Evolutionary conservation across 2,888 invertebrate species (phyloP), one percentile per base, ranked within the genome.

Genomic region (Ormyrus rosae): DNA sequence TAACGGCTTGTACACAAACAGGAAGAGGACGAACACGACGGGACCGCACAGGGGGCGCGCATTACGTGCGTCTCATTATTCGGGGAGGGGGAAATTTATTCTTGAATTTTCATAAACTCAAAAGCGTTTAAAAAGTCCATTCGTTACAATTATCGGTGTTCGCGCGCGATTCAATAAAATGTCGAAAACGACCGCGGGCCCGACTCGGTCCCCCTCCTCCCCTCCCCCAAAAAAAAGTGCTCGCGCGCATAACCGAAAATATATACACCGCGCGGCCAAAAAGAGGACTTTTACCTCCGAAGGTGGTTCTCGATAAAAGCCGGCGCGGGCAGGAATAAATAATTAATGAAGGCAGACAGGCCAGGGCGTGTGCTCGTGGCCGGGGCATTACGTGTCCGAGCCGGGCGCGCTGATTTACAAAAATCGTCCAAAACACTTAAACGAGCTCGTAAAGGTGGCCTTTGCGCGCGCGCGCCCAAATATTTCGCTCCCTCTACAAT

Each of bases 391-490:
- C 34, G 34, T 34, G 34, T 34, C 34, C 34, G 4, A 34, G 34
- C 34, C 46, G 8, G 45, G 48, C 55, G 55, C 53, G 7, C 13
- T 68, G 56, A 70, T 77, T 70, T 58, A 34, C 55, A 56, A 55
- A 58, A 77, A 77, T 70, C 56, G 50, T 19, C 34, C 48, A 11
- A 56, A 77, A 77, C 64, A 56, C 56, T 77, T 55, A 63, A 75
- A n/a, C 58, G 50, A 58, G 60, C 46, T 34, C 34, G 34, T 34
- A 34, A 34, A 34, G 34, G 56, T 6, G 58, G 45, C 0, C 6
- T 50, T 65, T 8, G 51, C 19, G 19, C 51, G 63, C 8, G 61
- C 51, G 51, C 51, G 63, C 8, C 53, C 51, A 72, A 63, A 72
- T 72, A 72, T 61, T 71, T 50, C 46, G n/a, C 13, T 48, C n/a